A percentile compares a stretch with the other conserved stretches of the same genome.
These are phyloP conservation scores for Pangasius krempfi DNA, from an alignment of 2,797 vertebrate genomes.

Conservation along the genomic window DNA sequence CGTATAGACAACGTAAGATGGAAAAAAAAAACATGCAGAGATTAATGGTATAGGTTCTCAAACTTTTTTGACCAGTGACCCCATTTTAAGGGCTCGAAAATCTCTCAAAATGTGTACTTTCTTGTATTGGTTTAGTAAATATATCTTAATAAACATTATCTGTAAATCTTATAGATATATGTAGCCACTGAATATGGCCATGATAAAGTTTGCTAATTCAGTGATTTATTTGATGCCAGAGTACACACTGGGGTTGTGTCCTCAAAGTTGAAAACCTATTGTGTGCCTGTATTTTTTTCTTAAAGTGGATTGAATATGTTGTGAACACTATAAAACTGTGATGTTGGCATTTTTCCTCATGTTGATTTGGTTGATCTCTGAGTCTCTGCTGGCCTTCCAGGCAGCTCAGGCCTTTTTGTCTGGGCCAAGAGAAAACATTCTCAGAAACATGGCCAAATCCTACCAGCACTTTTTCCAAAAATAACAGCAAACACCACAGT, in stretches of 20 bases:
- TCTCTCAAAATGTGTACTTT: background rate
- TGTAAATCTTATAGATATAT: background rate
- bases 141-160: background rate
- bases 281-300: background rate
- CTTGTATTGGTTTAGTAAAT: background rate
- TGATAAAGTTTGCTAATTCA: background rate
- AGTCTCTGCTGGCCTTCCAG: constrained; percentile 40
- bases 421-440: constrained; percentile 32
- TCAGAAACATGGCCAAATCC: constrained; percentile 65
- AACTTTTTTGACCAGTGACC: background rate
- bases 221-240: background rate
- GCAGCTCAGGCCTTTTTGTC: constrained; percentile 33
- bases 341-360: constrained; percentile 18
- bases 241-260: background rate
- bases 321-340: constrained; percentile 25
- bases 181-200: background rate
- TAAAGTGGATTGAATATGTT: constrained; percentile 19
- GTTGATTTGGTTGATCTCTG: constrained; percentile 19
- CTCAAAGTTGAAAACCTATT: background rate
- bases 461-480: constrained; percentile 63
- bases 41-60: background rate
- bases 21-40: background rate
- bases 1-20: background rate
- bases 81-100: background rate
- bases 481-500: constrained; percentile 63